These are phyloP conservation scores for Propsilocerus akamusi DNA, from an alignment of 1,140 invertebrate species.

Conservation along the genomic window DNA sequence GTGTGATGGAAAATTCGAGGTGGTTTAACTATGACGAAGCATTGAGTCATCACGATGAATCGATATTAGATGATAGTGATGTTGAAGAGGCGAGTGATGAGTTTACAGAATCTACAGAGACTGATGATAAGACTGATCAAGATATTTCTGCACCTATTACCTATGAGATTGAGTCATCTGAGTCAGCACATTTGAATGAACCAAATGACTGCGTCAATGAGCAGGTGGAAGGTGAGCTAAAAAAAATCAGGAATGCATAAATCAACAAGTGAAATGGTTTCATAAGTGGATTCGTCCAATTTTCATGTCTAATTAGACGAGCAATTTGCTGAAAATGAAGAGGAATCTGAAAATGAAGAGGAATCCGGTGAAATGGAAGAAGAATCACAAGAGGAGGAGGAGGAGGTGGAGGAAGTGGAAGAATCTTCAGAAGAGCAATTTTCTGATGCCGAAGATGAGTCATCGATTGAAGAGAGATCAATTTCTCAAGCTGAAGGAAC, in stretches of 20 bases:
- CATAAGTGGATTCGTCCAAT: no score
- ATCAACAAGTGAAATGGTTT: no score
- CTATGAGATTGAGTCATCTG: no score
- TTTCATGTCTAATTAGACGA: no score
- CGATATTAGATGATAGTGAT: neutral
- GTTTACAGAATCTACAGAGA: neutral
- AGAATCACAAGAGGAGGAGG: neutral
- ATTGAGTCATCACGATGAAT: neutral
- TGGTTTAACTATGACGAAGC: neutral
- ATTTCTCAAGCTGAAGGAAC: no score
- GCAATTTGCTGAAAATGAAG: no score
- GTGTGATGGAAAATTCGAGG: neutral
- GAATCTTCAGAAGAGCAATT: neutral
- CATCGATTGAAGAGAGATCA: neutral
- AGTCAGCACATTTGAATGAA: no score
- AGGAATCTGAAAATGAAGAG: neutral
- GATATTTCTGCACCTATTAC: neutral
- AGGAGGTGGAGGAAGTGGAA: neutral
- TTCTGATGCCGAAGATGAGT: neutral
- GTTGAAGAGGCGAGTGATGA: neutral
- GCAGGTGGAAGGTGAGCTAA: no score
- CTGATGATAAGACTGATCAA: slow-evolving; percentile 2
- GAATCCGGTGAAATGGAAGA: neutral
- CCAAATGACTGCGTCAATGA: no score
- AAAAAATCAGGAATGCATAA: no score